These are phyloP conservation scores for Heliocidaris tuberculata DNA, from an alignment of 35 echinoderm and acorn worm genomes.

Conservation along the genomic window DNA sequence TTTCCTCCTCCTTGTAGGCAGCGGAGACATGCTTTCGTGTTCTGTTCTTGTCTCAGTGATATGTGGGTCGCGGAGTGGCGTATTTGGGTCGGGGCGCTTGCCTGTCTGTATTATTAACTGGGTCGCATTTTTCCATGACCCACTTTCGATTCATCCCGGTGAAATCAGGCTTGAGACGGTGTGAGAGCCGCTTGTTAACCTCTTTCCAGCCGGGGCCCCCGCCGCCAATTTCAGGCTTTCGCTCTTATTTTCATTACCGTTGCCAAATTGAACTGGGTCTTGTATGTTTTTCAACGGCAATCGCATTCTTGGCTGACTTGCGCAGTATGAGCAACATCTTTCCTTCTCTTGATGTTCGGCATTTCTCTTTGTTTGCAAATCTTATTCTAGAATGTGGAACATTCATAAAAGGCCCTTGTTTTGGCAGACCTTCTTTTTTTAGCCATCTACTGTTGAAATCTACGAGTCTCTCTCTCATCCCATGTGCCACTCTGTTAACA, in stretches of 20 bases:
- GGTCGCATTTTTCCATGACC: slow-evolving; percentile 50
- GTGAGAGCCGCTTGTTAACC: slow-evolving; percentile 49
- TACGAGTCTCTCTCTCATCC: background rate
- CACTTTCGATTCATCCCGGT: slow-evolving; percentile 49
- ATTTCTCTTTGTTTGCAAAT: slow-evolving; percentile 27
- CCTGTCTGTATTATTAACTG: slow-evolving; percentile 52
- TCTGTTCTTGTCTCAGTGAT: slow-evolving; percentile 43
- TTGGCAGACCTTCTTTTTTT: slow-evolving; percentile 27
- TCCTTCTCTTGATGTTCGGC: background rate
- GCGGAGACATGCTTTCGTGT: slow-evolving; percentile 49
- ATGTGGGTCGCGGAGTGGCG: slow-evolving; percentile 52
- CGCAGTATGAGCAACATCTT: slow-evolving; percentile 1
- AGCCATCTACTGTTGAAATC: background rate
- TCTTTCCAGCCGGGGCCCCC: slow-evolving; percentile 27
- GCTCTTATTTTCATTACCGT: slow-evolving; percentile 43
- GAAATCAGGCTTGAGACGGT: slow-evolving; percentile 53
- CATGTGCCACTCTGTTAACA: background rate
- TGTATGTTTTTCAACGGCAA: slow-evolving; percentile 41
- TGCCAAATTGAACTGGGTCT: slow-evolving; percentile 50
- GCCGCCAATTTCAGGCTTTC: slow-evolving; percentile 32
- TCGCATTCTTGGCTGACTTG: slow-evolving; percentile 20
- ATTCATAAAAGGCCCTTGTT: slow-evolving; percentile 48
- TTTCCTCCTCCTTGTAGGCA: background rate
- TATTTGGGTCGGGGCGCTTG: slow-evolving; percentile 52
- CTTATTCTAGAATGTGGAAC: slow-evolving; percentile 41